Base-by-base conservation (phyloP, 1,140 invertebrate species). In the Hyles vespertilio region DNA sequence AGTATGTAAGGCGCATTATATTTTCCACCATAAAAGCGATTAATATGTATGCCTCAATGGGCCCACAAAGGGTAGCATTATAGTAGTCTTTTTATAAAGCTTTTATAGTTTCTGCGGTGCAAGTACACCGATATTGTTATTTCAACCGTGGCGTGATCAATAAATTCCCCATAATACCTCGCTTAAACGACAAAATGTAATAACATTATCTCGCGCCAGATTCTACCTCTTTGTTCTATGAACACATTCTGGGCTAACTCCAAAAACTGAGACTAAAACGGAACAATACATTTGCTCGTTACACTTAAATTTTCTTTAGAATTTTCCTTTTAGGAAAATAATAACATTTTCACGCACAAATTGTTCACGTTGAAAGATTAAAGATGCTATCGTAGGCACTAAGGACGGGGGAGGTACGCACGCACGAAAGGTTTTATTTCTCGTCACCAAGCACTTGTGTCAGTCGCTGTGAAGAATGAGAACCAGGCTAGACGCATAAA, bases 41-140 rank as follows among this genome's bases (percentile, higher is more conserved):
- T 78, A 79, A 79, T 75, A 74, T 67, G 62, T 64, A 67, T 63
- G 71, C 66, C 65, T 74, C 69, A 70, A 74, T 79, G 77, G 73
- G 67, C 70, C 57, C 70, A 83, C 77, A 83, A 80, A 83, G 77
- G 77, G 67, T 51, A 62, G 57, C 43, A 40, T 46, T 22, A 33
- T 56, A 65, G 64, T 72, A 61, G 69, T 67, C 76, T 71, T 63
- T 63, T 80, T 76, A 77, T 74, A 77, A 72, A 77, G 69, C 70
- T 63, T 70, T 66, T 62, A 70, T 54, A 64, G 61, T 58, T 64
- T 58, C 58, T 62, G 63, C 52, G n/a, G 51, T 49, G 55, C 10
- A 62, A 46, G 36, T 58, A 58, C 44, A 65, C 61, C 61, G 59
- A 68, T 74, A 65, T 66, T 71, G 70, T 72, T 69, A 77, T 70